Conservation (phyloP, 2,888 invertebrate species). For the Palloptera scutellata region DNA sequence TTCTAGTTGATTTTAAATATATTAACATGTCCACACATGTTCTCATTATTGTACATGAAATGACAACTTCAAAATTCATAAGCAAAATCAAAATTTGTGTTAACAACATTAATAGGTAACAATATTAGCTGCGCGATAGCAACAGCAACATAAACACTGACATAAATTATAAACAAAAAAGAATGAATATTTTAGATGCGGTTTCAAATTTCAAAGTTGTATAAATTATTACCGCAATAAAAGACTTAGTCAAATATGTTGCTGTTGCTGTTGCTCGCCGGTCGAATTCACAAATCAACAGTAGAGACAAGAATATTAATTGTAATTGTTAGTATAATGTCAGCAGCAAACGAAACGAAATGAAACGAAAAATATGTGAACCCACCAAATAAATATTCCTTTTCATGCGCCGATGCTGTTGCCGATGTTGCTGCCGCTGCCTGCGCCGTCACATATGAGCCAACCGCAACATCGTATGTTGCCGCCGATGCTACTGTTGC, state of each 20-base stretch:
- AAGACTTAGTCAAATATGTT: neutral
- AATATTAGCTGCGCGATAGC: conserved; percentile 18
- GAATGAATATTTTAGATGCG: conserved; percentile 12
- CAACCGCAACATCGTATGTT: conserved; percentile 53
- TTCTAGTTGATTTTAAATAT: too few relatives aligned
- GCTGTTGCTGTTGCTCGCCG: neutral
- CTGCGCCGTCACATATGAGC: conserved; percentile 49
- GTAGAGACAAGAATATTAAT: neutral
- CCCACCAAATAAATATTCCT: conserved; percentile 64
- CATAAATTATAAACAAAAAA: neutral
- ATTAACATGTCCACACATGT: too few relatives aligned
- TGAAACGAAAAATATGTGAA: conserved; percentile 31
- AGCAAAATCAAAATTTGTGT: conserved; percentile 15
- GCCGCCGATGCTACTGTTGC: conserved; percentile 45
- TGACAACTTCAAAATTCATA: neutral
- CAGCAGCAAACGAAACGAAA: neutral
- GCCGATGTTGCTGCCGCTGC: conserved; percentile 45
- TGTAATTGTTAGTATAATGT: neutral
- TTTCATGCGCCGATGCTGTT: conserved; percentile 48
- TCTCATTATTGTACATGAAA: too few relatives aligned
- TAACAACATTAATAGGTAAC: conserved; percentile 25
- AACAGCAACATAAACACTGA: conserved; percentile 13
- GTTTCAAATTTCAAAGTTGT: conserved; percentile 54
- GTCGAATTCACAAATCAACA: neutral
- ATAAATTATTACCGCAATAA: conserved; percentile 30